phyloP scores from a whole-genome alignment of 2,113 vertebrate genomes.

The Rhadina sibilatrix region DNA sequence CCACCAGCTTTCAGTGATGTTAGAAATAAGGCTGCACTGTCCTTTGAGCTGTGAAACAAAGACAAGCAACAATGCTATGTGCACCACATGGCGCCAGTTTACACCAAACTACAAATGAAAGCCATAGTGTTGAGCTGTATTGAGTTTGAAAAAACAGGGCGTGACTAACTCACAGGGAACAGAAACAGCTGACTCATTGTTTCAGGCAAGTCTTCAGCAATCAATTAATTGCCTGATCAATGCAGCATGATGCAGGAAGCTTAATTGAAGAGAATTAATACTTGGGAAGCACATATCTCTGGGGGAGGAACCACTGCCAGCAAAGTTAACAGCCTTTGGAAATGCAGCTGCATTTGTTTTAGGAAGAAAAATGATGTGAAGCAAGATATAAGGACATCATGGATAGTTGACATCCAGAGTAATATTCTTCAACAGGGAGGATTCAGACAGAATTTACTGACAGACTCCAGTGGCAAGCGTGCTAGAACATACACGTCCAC shows the following conservation, averaged over 20 bases:
- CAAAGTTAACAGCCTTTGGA: conserved; percentile 31
- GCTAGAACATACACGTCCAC: background rate
- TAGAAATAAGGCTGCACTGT: background rate
- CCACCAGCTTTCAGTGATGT: background rate
- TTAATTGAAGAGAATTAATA: conserved; percentile 63
- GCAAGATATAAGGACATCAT: background rate
- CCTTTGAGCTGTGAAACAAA: background rate
- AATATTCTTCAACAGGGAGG: conserved; percentile 28
- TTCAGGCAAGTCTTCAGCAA: conserved; percentile 50
- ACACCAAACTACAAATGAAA: background rate
- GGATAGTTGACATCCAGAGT: conserved; percentile 14
- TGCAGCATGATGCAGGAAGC: conserved; percentile 47
- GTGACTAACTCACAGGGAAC: conserved; percentile 7
- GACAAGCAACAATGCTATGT: background rate
- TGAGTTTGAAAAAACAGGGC: background rate
- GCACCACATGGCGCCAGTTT: background rate
- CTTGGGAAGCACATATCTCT: conserved; percentile 10
- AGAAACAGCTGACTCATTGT: conserved; percentile 48
- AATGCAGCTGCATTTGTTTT: conserved; percentile 7
- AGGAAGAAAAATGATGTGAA: conserved; percentile 21
- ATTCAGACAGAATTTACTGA: conserved; percentile 6
- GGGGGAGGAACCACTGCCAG: background rate
- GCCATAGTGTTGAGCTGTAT: background rate
- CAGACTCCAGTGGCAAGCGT: background rate
- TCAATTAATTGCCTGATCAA: conserved; percentile 70